Evolutionary conservation across 1,140 invertebrate species (phyloP), one percentile per base, ranked within the genome.

Genomic region (Tetraneura akinire): DNA sequence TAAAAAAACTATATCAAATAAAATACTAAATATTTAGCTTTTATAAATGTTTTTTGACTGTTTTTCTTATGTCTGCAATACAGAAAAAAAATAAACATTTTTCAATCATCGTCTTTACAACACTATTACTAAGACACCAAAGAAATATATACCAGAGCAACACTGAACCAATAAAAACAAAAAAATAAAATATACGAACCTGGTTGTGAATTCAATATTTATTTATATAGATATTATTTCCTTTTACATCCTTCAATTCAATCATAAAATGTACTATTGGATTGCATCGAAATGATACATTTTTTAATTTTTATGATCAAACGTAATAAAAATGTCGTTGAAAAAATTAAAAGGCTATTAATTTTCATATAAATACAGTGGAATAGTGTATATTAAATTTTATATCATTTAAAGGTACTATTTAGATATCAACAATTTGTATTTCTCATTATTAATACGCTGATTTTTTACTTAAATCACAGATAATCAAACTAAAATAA

Each of bases 11-110:
- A n/a, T n/a, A n/a, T n/a, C n/a, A 66, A 66, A 26, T 42, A 8
- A 49, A 70, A 49, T 8, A 70, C 13, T 8, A 70, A 70, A 23
- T 70, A 70, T 47, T 70, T 45, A 26, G n/a, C 14, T 49, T 47
- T 53, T 29, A 14, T 0, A 21, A 47, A 70, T 49, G 26, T 26
- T 70, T 21, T 66, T 66, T n/a, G n/a, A 13, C 10, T 66, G n/a
- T 42, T 66, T 37, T 5, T 45, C 37, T 13, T 66, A 42, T 42
- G 37, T 37, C n/a, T 47, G 21, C 26, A 10, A 8, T 21, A 70
- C 23, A 49, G 10, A 10, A n/a, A 1, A n/a, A 23, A 49, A 49
- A 70, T 37, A 49, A 49, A 13, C 13, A n/a, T 68, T 68, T 66
- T 68, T n/a, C 29, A 68, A 45, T 64, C 37, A 45, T 2, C 11